Evolutionary conservation across 1,140 invertebrate species (phyloP), one percentile per base, ranked within the genome.

Genomic region (Diorhabda carinulata): DNA sequence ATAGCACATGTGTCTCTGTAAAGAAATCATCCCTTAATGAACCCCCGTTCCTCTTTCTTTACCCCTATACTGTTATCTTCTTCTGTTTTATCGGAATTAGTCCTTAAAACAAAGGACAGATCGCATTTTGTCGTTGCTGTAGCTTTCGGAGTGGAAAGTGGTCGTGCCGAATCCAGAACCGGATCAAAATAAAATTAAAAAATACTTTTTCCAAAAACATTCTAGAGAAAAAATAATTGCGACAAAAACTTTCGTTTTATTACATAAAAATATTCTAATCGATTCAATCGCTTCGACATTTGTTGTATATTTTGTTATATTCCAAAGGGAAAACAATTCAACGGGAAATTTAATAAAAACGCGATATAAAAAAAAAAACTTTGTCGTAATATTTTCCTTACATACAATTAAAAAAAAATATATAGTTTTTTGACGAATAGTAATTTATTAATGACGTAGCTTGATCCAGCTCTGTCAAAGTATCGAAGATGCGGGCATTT

Each of bases 1-100:
- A 52, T 64, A 74, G 70, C 72, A 74, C 72, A 74, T 74, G 72
- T 74, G 72, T 66, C 68, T 71, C 72, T 68, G 63, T 66, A 64
- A 74, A 72, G 70, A 72, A 74, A 74, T 70, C 57, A 70, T 62
- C 68, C 66, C 56, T 52, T 45, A 57, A 65, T 57, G 57, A 62
- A 64, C 57, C 56, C 44, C 65, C 47, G 47, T 52, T 52, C 47
- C 47, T 52, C 47, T 3, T n/a, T 52, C 47, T 4, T 52, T n/a
- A n/a, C 47, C 47, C 47, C n/a, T 52, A 6, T 52, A 52, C 47
- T 52, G 47, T 52, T 52, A 52, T 52, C 47, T 52, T 52, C 47
- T 52, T 52, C 47, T 52, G n/a, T 52, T 52, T 52, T 52, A 52
- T 52, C 47, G 47, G 47, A 52, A 52, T 52, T 52, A 52, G 47